These are phyloP conservation scores for Chrysotoxum bicinctum DNA, from an alignment of 2,888 invertebrate genomes.

Conservation along the genomic window DNA sequence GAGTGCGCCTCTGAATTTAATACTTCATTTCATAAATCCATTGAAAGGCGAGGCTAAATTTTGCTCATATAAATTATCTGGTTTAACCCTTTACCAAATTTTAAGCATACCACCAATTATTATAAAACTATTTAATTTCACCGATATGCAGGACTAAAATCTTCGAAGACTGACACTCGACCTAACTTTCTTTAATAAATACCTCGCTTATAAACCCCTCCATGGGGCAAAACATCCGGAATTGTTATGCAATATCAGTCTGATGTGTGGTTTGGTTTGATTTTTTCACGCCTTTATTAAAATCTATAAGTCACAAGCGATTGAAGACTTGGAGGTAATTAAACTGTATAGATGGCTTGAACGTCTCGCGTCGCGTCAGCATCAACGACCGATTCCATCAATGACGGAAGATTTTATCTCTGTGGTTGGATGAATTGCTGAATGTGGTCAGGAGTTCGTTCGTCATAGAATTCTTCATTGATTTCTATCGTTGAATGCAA, in stretches of 20 bases:
- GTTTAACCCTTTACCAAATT: too few species aligned
- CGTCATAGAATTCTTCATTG: slow-evolving; percentile 30
- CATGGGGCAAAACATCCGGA: slow-evolving; percentile 2
- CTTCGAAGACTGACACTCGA: too few species aligned
- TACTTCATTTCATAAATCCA: too few species aligned
- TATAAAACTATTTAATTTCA: too few species aligned
- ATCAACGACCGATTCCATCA: background rate
- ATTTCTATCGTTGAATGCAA: slow-evolving; percentile 26
- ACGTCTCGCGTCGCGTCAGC: too few species aligned
- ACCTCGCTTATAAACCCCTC: too few species aligned
- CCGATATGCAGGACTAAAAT: too few species aligned
- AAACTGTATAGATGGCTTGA: background rate
- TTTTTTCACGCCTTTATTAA: background rate
- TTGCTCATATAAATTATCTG: too few species aligned
- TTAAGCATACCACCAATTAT: too few species aligned
- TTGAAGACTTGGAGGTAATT: slow-evolving; percentile 4
- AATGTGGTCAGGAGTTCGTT: slow-evolving; percentile 52
- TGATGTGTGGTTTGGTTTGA: background rate
- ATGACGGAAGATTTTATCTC: slow-evolving; percentile 27
- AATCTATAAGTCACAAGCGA: background rate
- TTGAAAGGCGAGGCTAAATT: too few species aligned
- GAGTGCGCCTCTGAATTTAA: too few species aligned
- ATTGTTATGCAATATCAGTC: slow-evolving; percentile 11
- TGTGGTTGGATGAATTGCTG: slow-evolving; percentile 33
- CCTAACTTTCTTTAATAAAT: too few species aligned